These are phyloP conservation scores for Limnodromus scolopaceus DNA, from an alignment of 2,797 vertebrate species.

Conservation along the genomic window DNA sequence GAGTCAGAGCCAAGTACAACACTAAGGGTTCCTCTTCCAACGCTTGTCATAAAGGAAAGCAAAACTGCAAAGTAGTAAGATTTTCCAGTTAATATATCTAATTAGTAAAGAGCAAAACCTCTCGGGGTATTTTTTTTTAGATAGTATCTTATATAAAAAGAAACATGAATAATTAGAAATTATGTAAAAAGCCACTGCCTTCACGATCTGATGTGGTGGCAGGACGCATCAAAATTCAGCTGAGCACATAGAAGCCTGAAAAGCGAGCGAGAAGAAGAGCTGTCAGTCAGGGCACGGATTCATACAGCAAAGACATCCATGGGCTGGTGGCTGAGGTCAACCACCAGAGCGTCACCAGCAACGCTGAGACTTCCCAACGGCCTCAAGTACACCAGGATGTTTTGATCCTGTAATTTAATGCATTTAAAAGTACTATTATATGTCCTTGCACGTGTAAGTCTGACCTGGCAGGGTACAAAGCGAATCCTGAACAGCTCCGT, in stretches of 20 bases:
- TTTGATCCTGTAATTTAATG: neutral
- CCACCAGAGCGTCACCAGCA: neutral
- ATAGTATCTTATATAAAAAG: neutral
- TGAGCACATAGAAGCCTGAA: neutral
- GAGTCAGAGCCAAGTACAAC: neutral
- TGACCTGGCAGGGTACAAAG: neutral
- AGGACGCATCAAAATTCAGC: neutral
- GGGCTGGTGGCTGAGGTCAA: neutral
- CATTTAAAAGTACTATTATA: neutral
- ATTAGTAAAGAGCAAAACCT: constrained; percentile 40
- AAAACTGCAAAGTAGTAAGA: neutral
- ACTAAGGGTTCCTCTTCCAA: neutral
- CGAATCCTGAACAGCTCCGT: neutral
- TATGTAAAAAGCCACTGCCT: neutral
- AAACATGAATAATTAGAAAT: neutral
- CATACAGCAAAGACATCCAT: neutral
- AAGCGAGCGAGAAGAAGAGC: neutral
- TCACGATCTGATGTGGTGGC: neutral
- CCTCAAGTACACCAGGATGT: neutral
- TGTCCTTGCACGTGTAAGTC: neutral
- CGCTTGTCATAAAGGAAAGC: neutral
- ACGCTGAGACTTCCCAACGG: neutral
- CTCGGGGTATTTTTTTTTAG: neutral
- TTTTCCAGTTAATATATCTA: constrained; percentile 31
- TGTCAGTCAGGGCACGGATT: neutral